Evolutionary conservation across 2,888 invertebrate genomes (phyloP).

Genomic region (Acheta domesticus): DNA sequence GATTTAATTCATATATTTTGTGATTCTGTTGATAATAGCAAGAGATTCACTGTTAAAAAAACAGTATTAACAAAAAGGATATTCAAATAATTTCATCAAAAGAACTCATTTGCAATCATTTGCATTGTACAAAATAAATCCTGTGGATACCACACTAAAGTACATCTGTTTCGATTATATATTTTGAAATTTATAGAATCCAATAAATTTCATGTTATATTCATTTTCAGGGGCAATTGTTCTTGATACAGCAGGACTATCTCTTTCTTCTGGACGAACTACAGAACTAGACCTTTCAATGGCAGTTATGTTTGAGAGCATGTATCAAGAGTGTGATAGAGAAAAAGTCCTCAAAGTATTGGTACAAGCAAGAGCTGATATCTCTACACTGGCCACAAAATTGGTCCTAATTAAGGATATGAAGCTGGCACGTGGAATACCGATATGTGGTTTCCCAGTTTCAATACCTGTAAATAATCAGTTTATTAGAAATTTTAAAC

Average conservation of each 20-base stretch:
- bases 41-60: too few relatives aligned
- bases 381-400: neutral
- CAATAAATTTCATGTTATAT: too few relatives aligned
- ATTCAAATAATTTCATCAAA: too few relatives aligned
- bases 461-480: neutral
- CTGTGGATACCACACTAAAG: too few relatives aligned
- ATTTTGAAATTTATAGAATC: too few relatives aligned
- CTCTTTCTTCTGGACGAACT: neutral
- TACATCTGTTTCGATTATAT: too few relatives aligned
- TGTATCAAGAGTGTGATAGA: neutral
- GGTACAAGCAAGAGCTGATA: neutral
- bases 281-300: neutral
- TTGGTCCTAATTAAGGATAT: neutral
- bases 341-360: neutral
- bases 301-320: neutral
- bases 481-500: neutral
- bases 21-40: too few relatives aligned
- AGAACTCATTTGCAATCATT: too few relatives aligned
- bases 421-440: neutral
- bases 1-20: too few relatives aligned
- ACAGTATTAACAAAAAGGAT: too few relatives aligned
- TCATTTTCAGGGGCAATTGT: neutral
- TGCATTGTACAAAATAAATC: too few relatives aligned
- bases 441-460: neutral
- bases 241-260: neutral